Evolutionary conservation across 2,888 invertebrate species (phyloP).

Genomic region (Diplolepis rosae): DNA sequence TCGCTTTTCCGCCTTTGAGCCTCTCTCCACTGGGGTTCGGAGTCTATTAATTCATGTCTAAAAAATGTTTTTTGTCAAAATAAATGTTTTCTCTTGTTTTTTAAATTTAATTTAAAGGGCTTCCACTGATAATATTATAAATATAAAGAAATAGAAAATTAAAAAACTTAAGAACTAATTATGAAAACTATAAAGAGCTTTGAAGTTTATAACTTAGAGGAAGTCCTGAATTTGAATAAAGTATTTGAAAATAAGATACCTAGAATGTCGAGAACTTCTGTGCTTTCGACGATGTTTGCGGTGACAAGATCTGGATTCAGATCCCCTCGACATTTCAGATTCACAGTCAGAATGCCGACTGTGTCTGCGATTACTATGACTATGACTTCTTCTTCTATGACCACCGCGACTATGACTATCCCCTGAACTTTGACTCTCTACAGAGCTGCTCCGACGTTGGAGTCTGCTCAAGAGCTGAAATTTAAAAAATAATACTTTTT

Average conservation of each 20-base stretch:
- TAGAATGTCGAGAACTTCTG: constrained; percentile 83
- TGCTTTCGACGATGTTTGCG: constrained; percentile 83
- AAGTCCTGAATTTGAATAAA: too few relatives aligned
- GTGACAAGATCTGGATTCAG: constrained; percentile 82
- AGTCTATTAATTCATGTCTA: constrained; percentile 85
- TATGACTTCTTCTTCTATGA: constrained; percentile 82
- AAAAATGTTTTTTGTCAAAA: too few relatives aligned
- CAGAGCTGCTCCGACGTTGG: constrained; percentile 82
- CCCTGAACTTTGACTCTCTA: constrained; percentile 92
- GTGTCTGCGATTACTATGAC: constrained; percentile 85
- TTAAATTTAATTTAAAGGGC: constrained; percentile 14
- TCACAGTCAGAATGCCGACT: constrained; percentile 90
- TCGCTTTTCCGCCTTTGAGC: constrained; percentile 85
- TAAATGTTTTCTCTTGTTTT: constrained; percentile 36
- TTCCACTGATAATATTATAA: too few relatives aligned
- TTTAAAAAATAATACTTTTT: too few relatives aligned
- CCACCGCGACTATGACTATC: constrained; percentile 81
- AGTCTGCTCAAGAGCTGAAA: constrained; percentile 70
- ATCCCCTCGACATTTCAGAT: constrained; percentile 90
- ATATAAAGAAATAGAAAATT: too few relatives aligned
- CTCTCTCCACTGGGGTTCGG: constrained; percentile 92
- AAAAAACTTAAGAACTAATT: too few relatives aligned
- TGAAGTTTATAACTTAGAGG: too few relatives aligned
- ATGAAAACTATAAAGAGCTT: too few relatives aligned
- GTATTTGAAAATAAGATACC: constrained; percentile 62